Evolutionary conservation across 2,888 invertebrate species (phyloP), one percentile per base, ranked within the genome.

Genomic region (Atherix ibis): DNA sequence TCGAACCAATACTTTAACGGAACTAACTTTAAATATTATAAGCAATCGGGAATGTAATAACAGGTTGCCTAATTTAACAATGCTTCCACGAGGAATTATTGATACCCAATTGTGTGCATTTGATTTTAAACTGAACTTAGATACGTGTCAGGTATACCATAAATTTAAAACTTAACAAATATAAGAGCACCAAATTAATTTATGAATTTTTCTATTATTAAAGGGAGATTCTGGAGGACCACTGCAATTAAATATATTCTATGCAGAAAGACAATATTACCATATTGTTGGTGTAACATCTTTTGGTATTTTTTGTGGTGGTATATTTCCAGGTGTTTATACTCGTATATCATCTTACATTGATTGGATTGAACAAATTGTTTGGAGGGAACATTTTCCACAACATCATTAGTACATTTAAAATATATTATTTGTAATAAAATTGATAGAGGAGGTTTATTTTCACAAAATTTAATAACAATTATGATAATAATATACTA

Each of bases 1-100:
- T 15, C 47, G 46, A 30, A 52, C 60, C 2, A 50, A 59, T 42
- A 50, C 53, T 1, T 44, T 58, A 16, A 56, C 56, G 2, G 46
- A 54, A 32, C 41, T 56, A 3, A 53, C 53, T 40, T 42, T 56
- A 37, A 51, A 53, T 2, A 45, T 58, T 2, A 43, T 59, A 10
- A 37, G 48, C 3, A 59, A 59, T 22, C 44, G 43, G 2, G 48
- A 50, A 10, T 61, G 61, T 37, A 45, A 48, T 25, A 13, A 27
- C 1, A 42, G 48, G 19, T 32, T 59, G 34, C 54, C 58, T 0
- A 16, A 37, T 0, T 36, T 54, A 14, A 39, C 44, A 0, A 50
- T 53, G 16, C 32, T 39, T 10, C 14, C 28, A 18, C 4, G 10
- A 3, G 44, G 40, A 10, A 35, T 44, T 19, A 22, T 36, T 3